A percentile compares a stretch with the other conserved stretches of the same genome.
Conservation (phyloP, 1,140 invertebrate species). For the Heliothis virescens region DNA sequence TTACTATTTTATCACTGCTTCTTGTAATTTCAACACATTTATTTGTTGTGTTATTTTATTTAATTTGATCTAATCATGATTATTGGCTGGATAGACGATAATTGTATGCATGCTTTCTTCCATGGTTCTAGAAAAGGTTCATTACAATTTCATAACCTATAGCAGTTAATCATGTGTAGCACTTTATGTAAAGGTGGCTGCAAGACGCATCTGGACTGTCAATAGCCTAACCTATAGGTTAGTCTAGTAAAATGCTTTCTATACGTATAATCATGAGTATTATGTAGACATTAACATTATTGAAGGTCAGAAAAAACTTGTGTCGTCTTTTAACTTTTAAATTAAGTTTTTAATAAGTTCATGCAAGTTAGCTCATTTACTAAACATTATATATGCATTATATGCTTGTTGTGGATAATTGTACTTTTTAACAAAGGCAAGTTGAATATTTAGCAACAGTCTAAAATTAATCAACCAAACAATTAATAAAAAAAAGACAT, state of each 20-base stretch:
- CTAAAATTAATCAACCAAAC: too few relatives aligned
- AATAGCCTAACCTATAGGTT: neutral
- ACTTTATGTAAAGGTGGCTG: neutral
- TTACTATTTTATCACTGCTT: neutral
- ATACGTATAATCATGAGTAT: neutral
- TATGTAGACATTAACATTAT: neutral
- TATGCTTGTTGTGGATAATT: neutral
- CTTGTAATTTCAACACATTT: neutral
- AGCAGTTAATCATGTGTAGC: neutral
- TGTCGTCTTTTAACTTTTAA: neutral
- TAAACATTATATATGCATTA: neutral
- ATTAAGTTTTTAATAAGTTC: neutral
- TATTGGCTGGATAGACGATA: too few relatives aligned
- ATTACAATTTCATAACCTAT: neutral
- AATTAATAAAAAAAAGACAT: too few relatives aligned
- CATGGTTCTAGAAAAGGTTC: neutral
- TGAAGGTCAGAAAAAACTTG: neutral
- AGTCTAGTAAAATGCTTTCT: slow-evolving; percentile 7
- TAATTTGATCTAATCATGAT: too few relatives aligned
- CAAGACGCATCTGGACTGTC: neutral
- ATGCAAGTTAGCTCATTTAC: neutral
- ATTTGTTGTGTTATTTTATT: too few relatives aligned
- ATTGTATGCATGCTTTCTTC: neutral
- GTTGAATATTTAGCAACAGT: too few relatives aligned
- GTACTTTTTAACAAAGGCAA: neutral